Base-by-base conservation (phyloP, 2,113 vertebrate species). In the Pithys albifrons region DNA sequence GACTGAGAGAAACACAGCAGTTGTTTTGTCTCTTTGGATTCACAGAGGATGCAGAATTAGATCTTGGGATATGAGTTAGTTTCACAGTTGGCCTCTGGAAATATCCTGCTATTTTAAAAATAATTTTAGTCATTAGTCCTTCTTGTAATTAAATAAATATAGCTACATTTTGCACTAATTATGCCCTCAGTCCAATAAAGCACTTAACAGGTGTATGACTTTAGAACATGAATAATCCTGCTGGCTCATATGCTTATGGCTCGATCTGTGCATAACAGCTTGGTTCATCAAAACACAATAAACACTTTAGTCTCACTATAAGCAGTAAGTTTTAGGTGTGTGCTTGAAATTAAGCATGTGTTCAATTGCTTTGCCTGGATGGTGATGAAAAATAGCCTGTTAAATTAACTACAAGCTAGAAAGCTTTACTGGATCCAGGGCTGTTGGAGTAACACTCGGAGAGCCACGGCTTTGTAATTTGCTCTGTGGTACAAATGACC, bases 121-220 rank as follows among this genome's bases (percentile, higher is more conserved):
- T 89, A 92, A 91, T 92, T 93, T 92, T 78, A 84, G 62, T 86
- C 78, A 88, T 95, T 96, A 97, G 88, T 49, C 39, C 46, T 94
- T 62, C 51, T 92, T 95, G 74, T 94, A 93, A 94, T 96, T 95
- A 97, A 96, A 89, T 89, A 94, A 93, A 91, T 96, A 86, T 74
- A 95, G 96, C 85, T 93, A 33, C 19, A 41, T 86, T 90, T 93
- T 66, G 51, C 51, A 64, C n/a, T 96, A 96, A 95, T 95, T 94
- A 95, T 87, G 88, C 88, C 88, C 92, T 90, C 72, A 67, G 72
- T 89, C 92, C 73, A 92, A 74, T 75, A 92, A 81, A 91, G 92
- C 83, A 72, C 45, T 94, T 88, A 97, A 93, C 95, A 97, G 96
- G 93, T 97, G 95, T 89, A 95, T 92, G 49, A 75, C 45, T 95